Percentiles rank a stretch among this genome's conserved stretches.
Evolutionary conservation across 2,113 vertebrate genomes (phyloP).

Genomic region (Syngnathus scovelli): DNA sequence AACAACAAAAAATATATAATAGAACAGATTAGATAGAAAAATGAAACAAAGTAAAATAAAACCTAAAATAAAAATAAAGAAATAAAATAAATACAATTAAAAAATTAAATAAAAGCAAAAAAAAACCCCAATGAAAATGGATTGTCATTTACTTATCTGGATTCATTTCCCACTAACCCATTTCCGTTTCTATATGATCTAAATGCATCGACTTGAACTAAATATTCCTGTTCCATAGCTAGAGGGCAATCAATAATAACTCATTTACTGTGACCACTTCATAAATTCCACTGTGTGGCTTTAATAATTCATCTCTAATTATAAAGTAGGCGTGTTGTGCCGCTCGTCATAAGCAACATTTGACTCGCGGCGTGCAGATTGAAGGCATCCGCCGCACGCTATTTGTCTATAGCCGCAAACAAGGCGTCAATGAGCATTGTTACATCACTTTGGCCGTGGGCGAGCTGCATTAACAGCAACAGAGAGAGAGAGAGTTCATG

Average conservation of each 20-base stretch:
- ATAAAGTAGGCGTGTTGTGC: neutral
- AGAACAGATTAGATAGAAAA: neutral
- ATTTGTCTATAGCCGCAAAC: neutral
- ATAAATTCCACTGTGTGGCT: neutral
- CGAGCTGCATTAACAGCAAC: neutral
- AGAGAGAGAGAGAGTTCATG: neutral
- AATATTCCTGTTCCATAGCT: neutral
- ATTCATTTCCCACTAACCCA: neutral
- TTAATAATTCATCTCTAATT: neutral
- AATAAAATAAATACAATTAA: neutral
- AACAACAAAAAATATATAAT: neutral
- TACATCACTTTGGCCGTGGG: neutral
- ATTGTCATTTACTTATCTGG: too few relatives aligned
- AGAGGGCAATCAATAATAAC: neutral
- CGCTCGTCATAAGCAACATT: constrained; percentile 1
- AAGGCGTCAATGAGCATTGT: neutral
- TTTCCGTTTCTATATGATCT: neutral
- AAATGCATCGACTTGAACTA: neutral
- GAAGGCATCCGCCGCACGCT: neutral
- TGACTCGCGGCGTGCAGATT: neutral
- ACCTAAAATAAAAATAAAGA: neutral
- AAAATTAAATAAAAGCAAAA: neutral
- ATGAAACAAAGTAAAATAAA: neutral
- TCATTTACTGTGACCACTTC: neutral
- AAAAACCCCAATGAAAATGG: too few relatives aligned